Evolutionary conservation across 1,140 invertebrate genomes (phyloP), one percentile per base, ranked within the genome.

Genomic region (Trichomalopsis sarcophagae): DNA sequence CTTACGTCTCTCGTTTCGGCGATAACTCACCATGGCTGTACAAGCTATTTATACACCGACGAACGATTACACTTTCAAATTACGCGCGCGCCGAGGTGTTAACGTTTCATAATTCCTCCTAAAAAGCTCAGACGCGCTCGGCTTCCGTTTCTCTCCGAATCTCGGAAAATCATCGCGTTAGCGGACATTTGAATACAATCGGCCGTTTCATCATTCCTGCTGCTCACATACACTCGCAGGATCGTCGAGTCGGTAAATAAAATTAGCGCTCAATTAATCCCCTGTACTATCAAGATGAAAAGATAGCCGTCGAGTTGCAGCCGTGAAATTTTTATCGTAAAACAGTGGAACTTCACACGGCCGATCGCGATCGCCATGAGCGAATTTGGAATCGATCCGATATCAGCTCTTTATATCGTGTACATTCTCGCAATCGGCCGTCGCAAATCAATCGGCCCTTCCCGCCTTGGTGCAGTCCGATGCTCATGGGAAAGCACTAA

Each of bases 401-500:
- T 80, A 9, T 30, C 2, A 30, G 14, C 17, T 6, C 9, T 27
- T 33, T 27, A 50, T 73, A 50, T 81, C 10, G 13, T 6, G 11
- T 11, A 30, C 0, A 30, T 2, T 44, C 36, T 69, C 21, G 81
- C 69, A 36, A 76, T 82, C 50, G 23, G 2, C 9, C 55, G 36
- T 77, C 17, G 55, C 82, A 79, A 84, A 84, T 77, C 82, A 69
- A 83, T 77, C 81, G 47, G 50, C 17, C 47, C 62, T 84, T 69
- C 23, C 33, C 55, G 74, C 7, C 10, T 27, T 27, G 40, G 9
- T 11, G n/a, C 47, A 50, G 13, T 50, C 14, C 71, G 21, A 76
- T 77, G 30, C 66, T 27, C 30, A 84, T 71, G 82, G 66, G 82
- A 77, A 78, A 33, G 36, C 17, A 84, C 55, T 68, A 71, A 68